These are phyloP conservation scores for Athalia circularis DNA, from an alignment of 2,888 invertebrate genomes.

Conservation along the genomic window DNA sequence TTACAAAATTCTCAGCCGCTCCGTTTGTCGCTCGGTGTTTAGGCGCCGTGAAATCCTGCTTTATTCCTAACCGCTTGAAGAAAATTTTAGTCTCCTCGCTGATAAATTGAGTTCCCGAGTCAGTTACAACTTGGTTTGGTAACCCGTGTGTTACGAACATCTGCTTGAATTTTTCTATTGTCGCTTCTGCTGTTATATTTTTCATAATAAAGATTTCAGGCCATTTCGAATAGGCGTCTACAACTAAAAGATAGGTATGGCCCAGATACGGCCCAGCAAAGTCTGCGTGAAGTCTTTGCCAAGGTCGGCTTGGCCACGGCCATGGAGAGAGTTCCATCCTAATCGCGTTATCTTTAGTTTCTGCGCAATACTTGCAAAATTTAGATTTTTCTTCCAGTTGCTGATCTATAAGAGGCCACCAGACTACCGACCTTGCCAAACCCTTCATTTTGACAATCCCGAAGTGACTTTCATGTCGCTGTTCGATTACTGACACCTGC, in stretches of 20 bases:
- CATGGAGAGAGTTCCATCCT: constrained; percentile 52
- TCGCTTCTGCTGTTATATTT: not conserved
- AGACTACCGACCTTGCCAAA: constrained; percentile 9
- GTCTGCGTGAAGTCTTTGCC: constrained; percentile 59
- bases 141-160: constrained; percentile 41
- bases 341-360: not conserved
- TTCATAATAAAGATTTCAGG: constrained; percentile 45
- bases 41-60: constrained; percentile 46
- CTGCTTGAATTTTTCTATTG: constrained; percentile 30
- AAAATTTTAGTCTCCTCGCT: constrained; percentile 39
- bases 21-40: constrained; percentile 51
- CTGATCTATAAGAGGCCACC: too few species aligned
- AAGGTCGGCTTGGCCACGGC: constrained; percentile 55
- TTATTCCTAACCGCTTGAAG: constrained; percentile 43
- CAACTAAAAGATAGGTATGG: constrained; percentile 54
- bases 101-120: constrained; percentile 43
- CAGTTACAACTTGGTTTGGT: constrained; percentile 25
- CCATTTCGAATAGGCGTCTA: constrained; percentile 39
- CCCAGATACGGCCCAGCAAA: constrained; percentile 56
- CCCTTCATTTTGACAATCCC: constrained; percentile 28
- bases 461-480: not conserved
- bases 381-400: too few species aligned
- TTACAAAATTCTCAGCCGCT: constrained; percentile 50
- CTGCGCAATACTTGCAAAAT: too few species aligned
- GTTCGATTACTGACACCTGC: not conserved